phyloP scores from a whole-genome alignment of 1,140 invertebrate genomes.

The Drosophila sulfurigaster region DNA sequence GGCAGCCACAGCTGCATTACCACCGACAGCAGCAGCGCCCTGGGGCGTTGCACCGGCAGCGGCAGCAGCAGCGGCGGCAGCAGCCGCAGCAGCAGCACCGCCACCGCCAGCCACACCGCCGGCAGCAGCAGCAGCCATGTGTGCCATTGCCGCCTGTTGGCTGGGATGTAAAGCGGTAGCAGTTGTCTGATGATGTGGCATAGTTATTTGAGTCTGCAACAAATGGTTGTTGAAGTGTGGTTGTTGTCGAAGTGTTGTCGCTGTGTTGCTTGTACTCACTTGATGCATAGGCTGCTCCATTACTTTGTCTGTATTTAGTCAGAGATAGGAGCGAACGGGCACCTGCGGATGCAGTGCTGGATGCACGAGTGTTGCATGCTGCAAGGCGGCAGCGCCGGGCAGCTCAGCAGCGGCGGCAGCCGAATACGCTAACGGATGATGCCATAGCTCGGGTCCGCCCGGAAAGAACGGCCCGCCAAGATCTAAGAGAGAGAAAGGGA shows the following conservation, averaged over 20 bases:
- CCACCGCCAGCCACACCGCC: constrained; percentile 54
- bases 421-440: constrained; percentile 94
- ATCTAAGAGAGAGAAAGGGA: constrained; percentile 86
- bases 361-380: constrained; percentile 95
- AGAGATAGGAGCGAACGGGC: constrained; percentile 97
- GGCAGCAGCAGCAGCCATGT: constrained; percentile 86
- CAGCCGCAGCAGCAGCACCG: constrained; percentile 84
- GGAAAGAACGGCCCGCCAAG: constrained; percentile 97
- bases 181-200: constrained; percentile 87
- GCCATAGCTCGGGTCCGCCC: constrained; percentile 96
- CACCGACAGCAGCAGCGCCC: constrained; percentile 41
- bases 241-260: neutral
- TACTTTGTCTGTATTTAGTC: constrained; percentile 96
- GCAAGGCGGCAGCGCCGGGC: constrained; percentile 90
- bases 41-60: constrained; percentile 60
- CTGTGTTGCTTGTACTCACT: constrained; percentile 64
- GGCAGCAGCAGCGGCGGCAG: constrained; percentile 75
- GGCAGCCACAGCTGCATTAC: constrained; percentile 70
- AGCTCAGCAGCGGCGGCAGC: constrained; percentile 92
- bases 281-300: constrained; percentile 85
- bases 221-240: neutral
- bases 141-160: constrained; percentile 88
- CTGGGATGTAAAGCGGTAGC: constrained; percentile 88
- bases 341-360: constrained; percentile 98
- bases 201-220: constrained; percentile 88